phyloP scores from a whole-genome alignment of 53 echinoderm and acorn worm species.

The Holothuria scabra region DNA sequence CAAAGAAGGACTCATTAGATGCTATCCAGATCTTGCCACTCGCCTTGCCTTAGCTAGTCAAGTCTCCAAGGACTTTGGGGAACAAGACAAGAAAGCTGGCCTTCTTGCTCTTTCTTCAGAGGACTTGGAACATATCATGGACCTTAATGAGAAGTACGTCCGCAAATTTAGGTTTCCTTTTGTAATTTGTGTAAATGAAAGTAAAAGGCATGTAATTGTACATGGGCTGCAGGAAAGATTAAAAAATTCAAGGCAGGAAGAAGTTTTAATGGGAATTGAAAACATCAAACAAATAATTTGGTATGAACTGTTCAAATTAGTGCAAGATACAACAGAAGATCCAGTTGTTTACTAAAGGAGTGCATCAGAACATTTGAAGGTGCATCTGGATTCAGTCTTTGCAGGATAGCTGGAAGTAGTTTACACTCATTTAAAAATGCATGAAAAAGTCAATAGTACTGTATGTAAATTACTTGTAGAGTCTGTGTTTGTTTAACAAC shows the following conservation, averaged over 20 bases:
- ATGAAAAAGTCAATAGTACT: too few species aligned
- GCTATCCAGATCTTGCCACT: conserved; percentile 15
- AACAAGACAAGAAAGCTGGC: conserved; percentile 19
- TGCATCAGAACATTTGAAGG: too few species aligned
- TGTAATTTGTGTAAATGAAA: conserved; percentile 48
- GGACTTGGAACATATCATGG: conserved; percentile 3
- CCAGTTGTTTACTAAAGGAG: neutral
- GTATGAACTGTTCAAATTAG: conserved; percentile 35
- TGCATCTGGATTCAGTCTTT: too few species aligned
- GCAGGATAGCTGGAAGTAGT: too few species aligned
- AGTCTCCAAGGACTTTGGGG: neutral
- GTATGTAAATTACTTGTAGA: too few species aligned
- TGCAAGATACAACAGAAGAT: conserved; percentile 37
- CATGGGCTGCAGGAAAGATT: conserved; percentile 23
- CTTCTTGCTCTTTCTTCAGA: neutral
- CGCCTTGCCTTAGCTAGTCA: neutral
- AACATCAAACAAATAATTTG: conserved; percentile 53
- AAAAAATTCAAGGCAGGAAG: conserved; percentile 17
- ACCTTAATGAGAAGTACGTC: conserved; percentile 38
- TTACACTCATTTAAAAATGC: too few species aligned
- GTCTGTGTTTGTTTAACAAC: too few species aligned
- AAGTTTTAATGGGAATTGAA: conserved; percentile 14
- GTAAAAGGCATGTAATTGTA: conserved; percentile 31
- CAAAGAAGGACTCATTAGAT: conserved; percentile 20
- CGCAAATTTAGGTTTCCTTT: conserved; percentile 52